A percentile compares a stretch with the other conserved stretches of the same genome.
Evolutionary conservation across 2,888 invertebrate species (phyloP).

Genomic region (Marronus borbonicus): DNA sequence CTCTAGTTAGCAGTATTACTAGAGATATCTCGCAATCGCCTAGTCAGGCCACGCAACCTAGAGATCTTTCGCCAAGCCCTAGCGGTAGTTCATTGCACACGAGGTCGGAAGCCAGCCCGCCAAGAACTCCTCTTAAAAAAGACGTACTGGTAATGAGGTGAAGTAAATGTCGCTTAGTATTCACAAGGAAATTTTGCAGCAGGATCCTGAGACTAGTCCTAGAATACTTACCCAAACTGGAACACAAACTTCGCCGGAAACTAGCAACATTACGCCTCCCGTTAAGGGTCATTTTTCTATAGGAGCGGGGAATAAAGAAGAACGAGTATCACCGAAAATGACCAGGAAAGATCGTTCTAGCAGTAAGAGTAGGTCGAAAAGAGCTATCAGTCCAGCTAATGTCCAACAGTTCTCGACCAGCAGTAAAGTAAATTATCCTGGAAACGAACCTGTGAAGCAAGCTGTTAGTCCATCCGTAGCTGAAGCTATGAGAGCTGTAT

Average conservation of each 20-base stretch:
- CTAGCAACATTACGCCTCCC: constrained; percentile 62
- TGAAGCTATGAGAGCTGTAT: constrained; percentile 93
- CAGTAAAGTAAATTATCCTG: constrained; percentile 65
- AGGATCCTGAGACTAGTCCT: constrained; percentile 59
- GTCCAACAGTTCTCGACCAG: constrained; percentile 67
- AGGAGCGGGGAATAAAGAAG: constrained; percentile 73
- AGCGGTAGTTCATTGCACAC: constrained; percentile 73
- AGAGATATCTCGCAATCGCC: constrained; percentile 77
- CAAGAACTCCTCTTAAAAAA: constrained; percentile 70
- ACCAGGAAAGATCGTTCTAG: constrained; percentile 72
- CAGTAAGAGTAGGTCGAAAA: constrained; percentile 71
- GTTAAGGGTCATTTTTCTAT: constrained; percentile 75
- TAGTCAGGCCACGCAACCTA: constrained; percentile 71
- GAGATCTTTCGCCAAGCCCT: constrained; percentile 73
- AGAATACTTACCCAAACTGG: constrained; percentile 76
- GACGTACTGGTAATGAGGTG: constrained; percentile 54
- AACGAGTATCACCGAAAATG: constrained; percentile 74
- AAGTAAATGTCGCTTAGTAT: not conserved
- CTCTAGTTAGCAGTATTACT: constrained; percentile 76
- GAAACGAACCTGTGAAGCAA: constrained; percentile 79
- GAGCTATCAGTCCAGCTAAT: constrained; percentile 68
- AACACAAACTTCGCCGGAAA: constrained; percentile 82
- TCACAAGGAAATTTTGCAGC: not conserved
- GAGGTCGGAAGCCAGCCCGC: constrained; percentile 72
- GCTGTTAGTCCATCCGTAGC: constrained; percentile 94